These are phyloP conservation scores for Dolichotis patagonum DNA, from an alignment of 2,113 vertebrate species.

Conservation along the genomic window DNA sequence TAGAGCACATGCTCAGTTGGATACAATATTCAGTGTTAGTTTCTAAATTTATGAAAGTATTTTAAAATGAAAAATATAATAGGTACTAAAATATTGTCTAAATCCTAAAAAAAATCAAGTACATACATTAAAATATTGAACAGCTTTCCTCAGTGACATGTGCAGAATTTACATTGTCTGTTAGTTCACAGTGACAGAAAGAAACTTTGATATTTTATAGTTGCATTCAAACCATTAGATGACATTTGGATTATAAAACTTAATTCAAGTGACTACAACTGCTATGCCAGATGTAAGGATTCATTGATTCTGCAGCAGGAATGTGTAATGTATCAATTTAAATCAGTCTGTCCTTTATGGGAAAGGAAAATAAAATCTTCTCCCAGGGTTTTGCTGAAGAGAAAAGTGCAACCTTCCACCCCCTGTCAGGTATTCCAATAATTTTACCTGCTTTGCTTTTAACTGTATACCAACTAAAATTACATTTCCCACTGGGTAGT, in stretches of 20 bases:
- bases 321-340: conserved; percentile 18
- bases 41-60: conserved; percentile 29
- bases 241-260: conserved; percentile 8
- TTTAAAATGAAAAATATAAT: background rate
- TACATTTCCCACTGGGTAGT: background rate
- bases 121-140: background rate
- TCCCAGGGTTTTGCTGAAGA: background rate
- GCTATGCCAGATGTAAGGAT: background rate
- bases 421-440: background rate
- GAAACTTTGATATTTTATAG: conserved; percentile 5
- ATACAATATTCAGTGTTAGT: background rate
- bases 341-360: background rate
- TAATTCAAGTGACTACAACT: background rate
- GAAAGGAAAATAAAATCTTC: background rate
- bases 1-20: background rate
- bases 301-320: background rate
- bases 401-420: background rate
- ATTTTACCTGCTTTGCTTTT: background rate
- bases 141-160: background rate
- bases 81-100: background rate
- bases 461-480: background rate
- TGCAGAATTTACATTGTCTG: conserved; percentile 1
- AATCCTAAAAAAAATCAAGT: conserved; percentile 25
- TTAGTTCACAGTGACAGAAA: background rate
- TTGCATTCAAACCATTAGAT: background rate